Base-by-base conservation (phyloP, 53 echinoderm and acorn worm species). In the Hippasteria phrygiana region DNA sequence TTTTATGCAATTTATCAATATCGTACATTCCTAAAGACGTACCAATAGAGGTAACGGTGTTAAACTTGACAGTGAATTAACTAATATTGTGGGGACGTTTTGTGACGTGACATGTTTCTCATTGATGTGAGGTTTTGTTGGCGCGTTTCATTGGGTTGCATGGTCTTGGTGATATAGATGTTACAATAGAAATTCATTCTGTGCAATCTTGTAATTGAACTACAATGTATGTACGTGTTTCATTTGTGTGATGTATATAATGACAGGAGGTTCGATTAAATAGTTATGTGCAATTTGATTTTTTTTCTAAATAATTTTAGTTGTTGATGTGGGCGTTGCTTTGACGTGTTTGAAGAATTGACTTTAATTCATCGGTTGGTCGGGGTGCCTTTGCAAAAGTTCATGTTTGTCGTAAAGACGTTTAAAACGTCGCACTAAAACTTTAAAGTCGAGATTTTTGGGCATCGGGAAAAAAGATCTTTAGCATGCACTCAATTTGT, bases 221-320 rank as follows among this genome's bases (percentile, higher is more conserved):
- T 12, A 78, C 55, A 59, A 82, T 46, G 14, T 41, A 82, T 64
- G 42, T 82, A 42, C 65, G 42, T 82, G 6, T 43, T 43, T 82
- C 36, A 42, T 27, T 82, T 29, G 82, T 82, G 62, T 64, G 81
- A 59, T 55, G 79, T 80, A 80, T 80, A 80, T 77, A 27, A 28
- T 32, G 53, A 74, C 17, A 36, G 43, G 6, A 43, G n/a, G 13
- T 55, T 38, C 20, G 29, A 54, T 77, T 53, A 33, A 77, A 73
- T 73, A 73, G 6, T 35, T 35, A 34, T 77, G 55, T 77, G 77
- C 55, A 77, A 77, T 53, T 43, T 26, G 7, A 59, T 36, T 35
- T 26, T 27, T 0, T 67, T 35, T 67, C 27, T 46, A 18, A 42
- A 28, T 76, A 43, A 51, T 22, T 76, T 50, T 31, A 34, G 32